Evolutionary conservation across 2,797 vertebrate genomes (phyloP).

Genomic region (Emys orbicularis): DNA sequence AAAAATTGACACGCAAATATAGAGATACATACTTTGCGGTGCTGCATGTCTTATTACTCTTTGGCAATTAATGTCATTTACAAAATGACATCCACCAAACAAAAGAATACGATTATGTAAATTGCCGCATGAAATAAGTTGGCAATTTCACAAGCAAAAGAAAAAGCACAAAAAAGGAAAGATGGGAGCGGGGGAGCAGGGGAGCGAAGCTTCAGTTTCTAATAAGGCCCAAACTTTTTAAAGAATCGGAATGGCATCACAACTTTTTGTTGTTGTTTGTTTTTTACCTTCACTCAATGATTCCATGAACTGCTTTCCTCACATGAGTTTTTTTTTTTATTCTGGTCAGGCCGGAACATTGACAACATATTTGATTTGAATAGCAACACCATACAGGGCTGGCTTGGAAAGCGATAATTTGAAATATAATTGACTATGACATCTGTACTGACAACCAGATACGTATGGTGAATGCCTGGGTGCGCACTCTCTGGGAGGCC

Average conservation of each 20-base stretch:
- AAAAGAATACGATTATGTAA: not conserved
- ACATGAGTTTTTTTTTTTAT: not conserved
- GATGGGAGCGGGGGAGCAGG: not conserved
- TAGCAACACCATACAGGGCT: accelerated
- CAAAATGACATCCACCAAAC: not conserved
- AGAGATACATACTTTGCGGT: not conserved
- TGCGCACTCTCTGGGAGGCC: not conserved
- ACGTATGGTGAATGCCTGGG: not conserved
- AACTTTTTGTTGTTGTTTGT: not conserved
- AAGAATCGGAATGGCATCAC: not conserved
- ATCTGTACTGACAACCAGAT: not conserved
- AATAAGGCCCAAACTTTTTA: accelerated
- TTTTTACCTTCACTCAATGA: not conserved
- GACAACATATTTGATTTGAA: not conserved
- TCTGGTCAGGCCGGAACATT: not conserved
- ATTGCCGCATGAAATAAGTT: not conserved
- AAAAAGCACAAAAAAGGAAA: not conserved
- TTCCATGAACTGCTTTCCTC: not conserved
- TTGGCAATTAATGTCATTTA: not conserved
- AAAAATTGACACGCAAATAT: not conserved
- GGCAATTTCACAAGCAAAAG: not conserved
- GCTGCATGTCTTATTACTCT: not conserved
- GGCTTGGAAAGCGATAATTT: constrained; percentile 5
- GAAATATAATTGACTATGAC: not conserved
- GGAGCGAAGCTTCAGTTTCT: not conserved